These are phyloP conservation scores for Ichneumon xanthorius DNA, from an alignment of 2,888 invertebrate genomes.

Conservation along the genomic window DNA sequence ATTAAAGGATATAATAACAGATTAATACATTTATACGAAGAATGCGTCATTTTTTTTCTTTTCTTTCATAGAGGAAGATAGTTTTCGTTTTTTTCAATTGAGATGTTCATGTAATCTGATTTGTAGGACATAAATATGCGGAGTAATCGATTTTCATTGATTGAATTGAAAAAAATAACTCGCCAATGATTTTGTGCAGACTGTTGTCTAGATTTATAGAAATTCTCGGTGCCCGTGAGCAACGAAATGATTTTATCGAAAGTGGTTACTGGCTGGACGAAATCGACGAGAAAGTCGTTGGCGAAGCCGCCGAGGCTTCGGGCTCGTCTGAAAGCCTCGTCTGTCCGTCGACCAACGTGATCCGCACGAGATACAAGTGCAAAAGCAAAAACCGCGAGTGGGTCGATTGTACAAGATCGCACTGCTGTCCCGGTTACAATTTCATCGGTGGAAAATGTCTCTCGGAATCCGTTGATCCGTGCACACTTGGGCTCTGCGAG, in stretches of 20 bases:
- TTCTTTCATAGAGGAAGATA: not conserved
- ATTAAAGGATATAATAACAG: not conserved
- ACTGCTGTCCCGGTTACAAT: slow-evolving; percentile 88
- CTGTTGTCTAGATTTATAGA: not conserved
- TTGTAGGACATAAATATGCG: not conserved
- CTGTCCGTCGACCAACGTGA: slow-evolving; percentile 88
- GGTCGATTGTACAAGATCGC: slow-evolving; percentile 88
- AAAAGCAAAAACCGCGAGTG: slow-evolving; percentile 86
- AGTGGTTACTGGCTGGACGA: slow-evolving; percentile 61
- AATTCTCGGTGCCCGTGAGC: not conserved
- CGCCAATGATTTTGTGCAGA: not conserved
- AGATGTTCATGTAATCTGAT: not conserved
- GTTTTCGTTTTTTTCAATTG: not conserved
- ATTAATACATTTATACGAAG: too few relatives aligned
- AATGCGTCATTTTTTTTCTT: too few relatives aligned
- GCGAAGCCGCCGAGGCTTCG: slow-evolving; percentile 21
- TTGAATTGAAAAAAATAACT: not conserved
- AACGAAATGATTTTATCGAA: slow-evolving; percentile 8
- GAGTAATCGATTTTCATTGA: not conserved
- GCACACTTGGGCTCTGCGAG: slow-evolving; percentile 88
- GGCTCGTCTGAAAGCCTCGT: slow-evolving; percentile 79
- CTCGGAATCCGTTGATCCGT: slow-evolving; percentile 87
- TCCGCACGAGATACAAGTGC: slow-evolving; percentile 88
- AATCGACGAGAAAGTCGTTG: slow-evolving; percentile 42
- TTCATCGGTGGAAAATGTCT: slow-evolving; percentile 89